Base-by-base conservation (phyloP, 2,888 invertebrate genomes). In the Hydroisotoma schaefferi region DNA sequence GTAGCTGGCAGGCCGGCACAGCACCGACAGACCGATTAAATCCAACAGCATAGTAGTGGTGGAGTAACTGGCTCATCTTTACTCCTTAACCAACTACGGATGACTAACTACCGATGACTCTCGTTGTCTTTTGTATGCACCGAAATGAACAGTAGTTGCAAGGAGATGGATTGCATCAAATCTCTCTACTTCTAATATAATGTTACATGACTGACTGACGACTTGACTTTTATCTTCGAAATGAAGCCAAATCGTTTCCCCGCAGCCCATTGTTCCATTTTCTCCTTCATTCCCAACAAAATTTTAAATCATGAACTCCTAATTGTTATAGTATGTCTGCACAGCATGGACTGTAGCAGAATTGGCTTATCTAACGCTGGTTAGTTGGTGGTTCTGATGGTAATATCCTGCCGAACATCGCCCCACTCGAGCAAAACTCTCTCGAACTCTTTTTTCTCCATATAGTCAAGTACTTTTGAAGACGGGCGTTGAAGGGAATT, bases 191-290 rank as follows among this genome's bases (percentile, higher is more conserved):
- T 40, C 40, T 40, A 15, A 40, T 10, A 40, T 15, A 5, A 15
- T 20, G 15, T 5, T 40, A 40, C 15, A 40, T 40, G 40, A 40
- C 40, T 40, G 40, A 40, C 40, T 53, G 53, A 53, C 37, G 53
- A 53, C 37, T 43, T 40, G 53, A 53, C 53, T 28, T 53, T n/a
- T 43, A 40, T 40, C 53, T 53, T 15, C 5, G 40, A 53, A 25
- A 40, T 53, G 40, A 53, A 33, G 53, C 53, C 53, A 53, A 53
- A 40, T 40, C 25, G 20, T 18, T 40, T 53, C 37, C 28, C 49
- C 37, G 37, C 18, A 15, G 15, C 33, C 4, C 52, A 40, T 53
- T 53, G 40, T 40, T 53, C 53, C 53, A 53, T 53, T 52, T 52
- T n/a, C 40, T 46, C 3, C 46, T 46, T 22, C 22, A 46, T 46